A percentile compares a stretch with the other conserved stretches of the same genome.
These are phyloP conservation scores for Porites lobata DNA, from an alignment of 92 coral and sea anemone genomes.

Conservation along the genomic window DNA sequence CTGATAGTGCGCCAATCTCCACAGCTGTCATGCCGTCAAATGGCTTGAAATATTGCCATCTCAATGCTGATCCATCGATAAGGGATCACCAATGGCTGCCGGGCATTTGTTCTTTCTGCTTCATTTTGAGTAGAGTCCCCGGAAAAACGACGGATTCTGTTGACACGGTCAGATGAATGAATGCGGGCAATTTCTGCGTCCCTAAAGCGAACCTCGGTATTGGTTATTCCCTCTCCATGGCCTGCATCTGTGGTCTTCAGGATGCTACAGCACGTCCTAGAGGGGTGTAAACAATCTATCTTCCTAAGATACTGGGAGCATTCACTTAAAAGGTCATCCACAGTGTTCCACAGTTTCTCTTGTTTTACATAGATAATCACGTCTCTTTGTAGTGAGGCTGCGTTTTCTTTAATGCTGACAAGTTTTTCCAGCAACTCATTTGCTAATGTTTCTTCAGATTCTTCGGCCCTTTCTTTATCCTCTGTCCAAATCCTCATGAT, in stretches of 20 bases:
- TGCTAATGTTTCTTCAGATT: constrained; percentile 44
- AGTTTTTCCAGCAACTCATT: constrained; percentile 40
- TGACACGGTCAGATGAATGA: constrained; percentile 29
- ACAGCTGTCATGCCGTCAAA: constrained; percentile 57
- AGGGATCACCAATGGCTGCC: constrained; percentile 62
- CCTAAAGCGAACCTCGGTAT: constrained; percentile 45
- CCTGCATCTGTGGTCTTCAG: constrained; percentile 18
- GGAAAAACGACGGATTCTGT: not conserved
- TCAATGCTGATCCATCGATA: constrained; percentile 53
- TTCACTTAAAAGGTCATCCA: constrained; percentile 44
- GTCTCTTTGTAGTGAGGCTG: constrained; percentile 34
- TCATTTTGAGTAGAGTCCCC: not conserved
- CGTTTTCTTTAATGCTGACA: constrained; percentile 35
- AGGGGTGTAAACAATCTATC: constrained; percentile 9
- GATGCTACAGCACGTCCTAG: constrained; percentile 35
- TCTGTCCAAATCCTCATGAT: constrained; percentile 47
- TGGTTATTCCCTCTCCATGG: constrained; percentile 37
- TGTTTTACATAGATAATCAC: constrained; percentile 40
- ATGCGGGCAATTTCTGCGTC: constrained; percentile 61
- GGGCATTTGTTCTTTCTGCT: constrained; percentile 26
- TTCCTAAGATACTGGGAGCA: constrained; percentile 7
- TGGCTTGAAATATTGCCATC: constrained; percentile 59
- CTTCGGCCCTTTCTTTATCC: constrained; percentile 27
- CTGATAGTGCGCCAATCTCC: constrained; percentile 58
- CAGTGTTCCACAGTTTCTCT: constrained; percentile 53